These are phyloP conservation scores for Dufourea novaeangliae DNA, from an alignment of 1,140 invertebrate species.

Conservation along the genomic window DNA sequence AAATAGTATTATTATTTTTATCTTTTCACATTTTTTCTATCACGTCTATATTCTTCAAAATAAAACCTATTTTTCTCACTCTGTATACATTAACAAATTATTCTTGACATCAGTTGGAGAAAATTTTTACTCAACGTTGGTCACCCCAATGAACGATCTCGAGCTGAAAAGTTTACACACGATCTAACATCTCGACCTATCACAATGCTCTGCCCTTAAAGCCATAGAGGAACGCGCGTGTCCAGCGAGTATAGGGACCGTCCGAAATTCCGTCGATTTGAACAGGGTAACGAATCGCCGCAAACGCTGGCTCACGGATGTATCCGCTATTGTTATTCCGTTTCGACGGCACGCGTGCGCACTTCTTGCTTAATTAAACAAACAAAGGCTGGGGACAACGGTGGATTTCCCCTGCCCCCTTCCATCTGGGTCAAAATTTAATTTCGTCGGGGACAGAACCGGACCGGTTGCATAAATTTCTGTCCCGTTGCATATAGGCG, in stretches of 20 bases:
- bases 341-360: slow-evolving; percentile 26
- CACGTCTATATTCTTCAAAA: no score
- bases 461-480: slow-evolving; percentile 54
- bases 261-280: slow-evolving; percentile 16
- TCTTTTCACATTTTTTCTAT: no score
- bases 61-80: no score
- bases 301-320: slow-evolving; percentile 21
- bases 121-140: no score
- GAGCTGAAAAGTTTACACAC: no score
- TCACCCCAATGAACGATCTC: no score
- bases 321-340: slow-evolving; percentile 45
- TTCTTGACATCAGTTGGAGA: no score
- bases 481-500: slow-evolving; percentile 3
- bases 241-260: background rate
- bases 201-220: no score
- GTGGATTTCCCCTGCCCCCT: slow-evolving; percentile 41
- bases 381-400: slow-evolving; percentile 49
- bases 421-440: slow-evolving; percentile 52
- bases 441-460: slow-evolving; percentile 48
- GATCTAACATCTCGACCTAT: no score
- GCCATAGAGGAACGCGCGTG: no score
- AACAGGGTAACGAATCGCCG: slow-evolving; percentile 35
- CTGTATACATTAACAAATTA: no score
- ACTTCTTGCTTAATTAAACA: slow-evolving; percentile 49
- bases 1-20: no score